Conservation (phyloP, 2,888 invertebrate species). For the Xiphydria camelus region DNA sequence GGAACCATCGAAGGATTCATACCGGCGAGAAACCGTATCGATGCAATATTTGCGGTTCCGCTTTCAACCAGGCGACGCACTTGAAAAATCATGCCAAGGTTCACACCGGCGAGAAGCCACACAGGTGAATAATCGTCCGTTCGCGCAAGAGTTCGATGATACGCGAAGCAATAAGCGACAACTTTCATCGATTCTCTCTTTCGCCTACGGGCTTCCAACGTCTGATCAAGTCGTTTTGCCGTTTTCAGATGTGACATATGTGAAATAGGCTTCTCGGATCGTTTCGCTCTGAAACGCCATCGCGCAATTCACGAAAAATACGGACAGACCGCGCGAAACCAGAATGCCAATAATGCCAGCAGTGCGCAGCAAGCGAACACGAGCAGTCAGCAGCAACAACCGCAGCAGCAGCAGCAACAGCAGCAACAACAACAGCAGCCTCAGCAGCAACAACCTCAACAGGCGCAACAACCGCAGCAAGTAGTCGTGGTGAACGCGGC, state of each 20-base stretch:
- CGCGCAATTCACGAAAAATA: conserved; percentile 88
- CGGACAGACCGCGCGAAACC: conserved; percentile 65
- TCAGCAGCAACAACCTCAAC: conserved; percentile 45
- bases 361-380: conserved; percentile 60
- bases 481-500: conserved; percentile 55
- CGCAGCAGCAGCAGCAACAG: conserved; percentile 52
- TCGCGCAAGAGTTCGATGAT: too few relatives aligned
- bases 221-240: too few relatives aligned
- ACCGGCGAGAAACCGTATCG: conserved; percentile 84
- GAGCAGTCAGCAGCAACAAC: conserved; percentile 56
- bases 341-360: conserved; percentile 56
- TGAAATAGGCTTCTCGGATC: conserved; percentile 84
- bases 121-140: conserved; percentile 59
- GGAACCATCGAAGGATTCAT: conserved; percentile 87
- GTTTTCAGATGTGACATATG: conserved; percentile 84
- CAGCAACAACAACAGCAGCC: conserved; percentile 41
- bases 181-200: too few relatives aligned
- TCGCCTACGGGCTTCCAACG: too few relatives aligned
- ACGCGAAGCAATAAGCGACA: too few relatives aligned
- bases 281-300: conserved; percentile 84
- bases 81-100: conserved; percentile 85
- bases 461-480: conserved; percentile 45
- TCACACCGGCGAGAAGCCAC: conserved; percentile 65
- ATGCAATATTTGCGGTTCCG: conserved; percentile 66
- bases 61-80: conserved; percentile 88